Evolutionary conservation across 2,797 vertebrate species (phyloP), one percentile per base, ranked within the genome.

Genomic region (Centroberyx gerrardi): DNA sequence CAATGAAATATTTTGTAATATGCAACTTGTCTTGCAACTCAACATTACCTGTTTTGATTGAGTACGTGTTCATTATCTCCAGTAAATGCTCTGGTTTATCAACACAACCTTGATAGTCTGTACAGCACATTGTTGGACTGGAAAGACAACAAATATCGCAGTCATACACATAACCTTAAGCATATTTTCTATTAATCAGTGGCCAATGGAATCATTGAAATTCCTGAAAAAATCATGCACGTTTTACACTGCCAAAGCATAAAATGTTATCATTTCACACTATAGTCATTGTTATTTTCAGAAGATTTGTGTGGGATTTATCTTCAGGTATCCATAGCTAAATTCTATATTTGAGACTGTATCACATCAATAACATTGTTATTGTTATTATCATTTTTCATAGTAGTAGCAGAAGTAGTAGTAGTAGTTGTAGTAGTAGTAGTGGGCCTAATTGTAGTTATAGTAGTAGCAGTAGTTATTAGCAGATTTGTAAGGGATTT

Each of bases 1-100:
- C 62, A 60, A 40, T 15, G 0, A 38, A 63, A 53, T 10, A 63
- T 68, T 54, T 71, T n/a, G n/a, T 8, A 0, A 10, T 51, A 28
- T 49, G 14, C 5, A 27, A 29, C n/a, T 22, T 2, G 18, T 6
- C 2, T 6, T 76, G 14, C 12, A 12, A 60, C 70, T 36, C 69
- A 18, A 44, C 40, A 15, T 80, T 96, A 99, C 98, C 98, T 96
- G 96, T 91, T 93, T 94, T 89, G 83, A 86, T 80, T 49, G 97
- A 97, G 74, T 96, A 94, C 55, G 93, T 90, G 81, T 88, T 93
- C 92, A 99, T 95, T 88, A 96, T 91, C 82, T 96, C 96, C 88
- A 95, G 92, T 86, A 99, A 95, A 92, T 96, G 95, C 84, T 97
- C 93, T 54, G 90, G 68, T 68, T 92, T 84, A 51, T 90, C 96